phyloP scores from a whole-genome alignment of 1,140 invertebrate species.

The Heliconius himera region DNA sequence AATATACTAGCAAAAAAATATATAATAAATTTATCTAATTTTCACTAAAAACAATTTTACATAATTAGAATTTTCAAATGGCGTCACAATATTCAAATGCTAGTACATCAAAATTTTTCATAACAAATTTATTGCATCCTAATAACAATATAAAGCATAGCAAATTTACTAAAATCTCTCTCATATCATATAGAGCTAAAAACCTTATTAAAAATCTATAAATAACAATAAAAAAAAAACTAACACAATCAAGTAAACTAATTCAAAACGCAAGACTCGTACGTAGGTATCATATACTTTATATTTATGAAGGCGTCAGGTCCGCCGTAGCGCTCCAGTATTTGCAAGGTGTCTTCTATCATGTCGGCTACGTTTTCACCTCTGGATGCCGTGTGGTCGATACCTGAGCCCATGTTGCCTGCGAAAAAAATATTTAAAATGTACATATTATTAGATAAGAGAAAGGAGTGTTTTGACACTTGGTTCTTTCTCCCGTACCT shows the following conservation, averaged over 20 bases:
- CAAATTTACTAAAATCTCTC: not conserved
- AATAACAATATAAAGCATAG: too few species aligned
- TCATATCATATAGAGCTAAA: not conserved
- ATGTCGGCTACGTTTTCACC: conserved; percentile 93
- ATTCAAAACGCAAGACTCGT: conserved; percentile 95
- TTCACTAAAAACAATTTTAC: too few species aligned
- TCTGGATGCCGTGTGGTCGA: conserved; percentile 87
- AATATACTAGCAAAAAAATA: too few species aligned
- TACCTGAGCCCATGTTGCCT: conserved; percentile 89
- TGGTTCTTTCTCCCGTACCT: too few species aligned
- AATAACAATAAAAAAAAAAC: conserved; percentile 13
- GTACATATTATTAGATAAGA: not conserved
- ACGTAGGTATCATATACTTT: conserved; percentile 98
- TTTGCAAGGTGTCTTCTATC: conserved; percentile 95
- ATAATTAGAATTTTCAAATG: too few species aligned
- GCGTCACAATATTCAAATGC: too few species aligned
- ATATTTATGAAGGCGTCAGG: conserved; percentile 98
- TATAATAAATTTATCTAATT: too few species aligned
- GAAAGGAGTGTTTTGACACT: too few species aligned
- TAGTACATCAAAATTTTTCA: not conserved
- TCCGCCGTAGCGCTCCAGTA: conserved; percentile 93
- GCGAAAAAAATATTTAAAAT: conserved; percentile 14
- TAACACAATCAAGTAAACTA: conserved; percentile 56
- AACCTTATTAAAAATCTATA: not conserved
- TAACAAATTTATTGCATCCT: not conserved